Conservation (phyloP, 2,797 vertebrate genomes). For the Gallinago solitaria region DNA sequence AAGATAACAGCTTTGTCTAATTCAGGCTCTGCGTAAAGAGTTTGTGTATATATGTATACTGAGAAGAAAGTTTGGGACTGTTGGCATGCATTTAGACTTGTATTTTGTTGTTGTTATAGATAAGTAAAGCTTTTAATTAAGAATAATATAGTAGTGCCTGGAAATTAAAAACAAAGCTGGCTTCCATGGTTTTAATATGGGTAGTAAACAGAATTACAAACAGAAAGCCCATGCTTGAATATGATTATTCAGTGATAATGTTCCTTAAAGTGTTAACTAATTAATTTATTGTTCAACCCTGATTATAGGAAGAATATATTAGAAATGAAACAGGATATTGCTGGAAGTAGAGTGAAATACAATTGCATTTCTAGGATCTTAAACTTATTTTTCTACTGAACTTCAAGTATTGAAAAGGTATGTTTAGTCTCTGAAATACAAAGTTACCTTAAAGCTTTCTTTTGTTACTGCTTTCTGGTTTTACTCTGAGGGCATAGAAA, state of each 20-base stretch:
- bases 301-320: not conserved
- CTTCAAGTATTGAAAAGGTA: not conserved
- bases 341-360: not conserved
- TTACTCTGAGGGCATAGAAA: not conserved
- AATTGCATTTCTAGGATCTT: not conserved
- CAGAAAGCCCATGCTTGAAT: not conserved
- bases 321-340: not conserved
- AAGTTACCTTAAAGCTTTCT: not conserved
- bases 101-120: not conserved
- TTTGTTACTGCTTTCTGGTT: not conserved
- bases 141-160: not conserved
- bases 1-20: not conserved
- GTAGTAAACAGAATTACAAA: not conserved
- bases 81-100: not conserved
- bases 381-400: not conserved
- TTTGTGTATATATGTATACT: not conserved
- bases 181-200: not conserved
- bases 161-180: not conserved
- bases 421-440: not conserved
- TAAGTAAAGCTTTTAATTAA: not conserved
- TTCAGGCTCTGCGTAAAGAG: not conserved
- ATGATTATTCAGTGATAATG: not conserved
- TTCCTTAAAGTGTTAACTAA: not conserved
- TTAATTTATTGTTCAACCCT: not conserved
- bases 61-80: not conserved